Conservation (phyloP, 2,888 invertebrate species). For the Arctia plantaginis region DNA sequence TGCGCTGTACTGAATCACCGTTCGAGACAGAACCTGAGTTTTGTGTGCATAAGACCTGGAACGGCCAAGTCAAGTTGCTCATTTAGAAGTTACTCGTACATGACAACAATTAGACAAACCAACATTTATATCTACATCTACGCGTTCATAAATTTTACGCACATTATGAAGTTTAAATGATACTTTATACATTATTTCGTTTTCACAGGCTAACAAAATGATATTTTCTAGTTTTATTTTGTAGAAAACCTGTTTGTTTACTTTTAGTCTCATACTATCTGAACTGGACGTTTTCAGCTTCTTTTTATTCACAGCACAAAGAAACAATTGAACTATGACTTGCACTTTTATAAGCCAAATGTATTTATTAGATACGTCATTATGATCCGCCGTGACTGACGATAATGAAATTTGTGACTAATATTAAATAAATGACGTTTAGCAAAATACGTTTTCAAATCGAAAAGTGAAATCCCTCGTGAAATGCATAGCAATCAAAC, state of each 20-base stretch:
- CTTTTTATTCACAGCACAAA: no score
- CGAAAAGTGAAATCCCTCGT: no score
- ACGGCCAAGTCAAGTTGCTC: background rate
- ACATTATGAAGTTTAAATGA: background rate
- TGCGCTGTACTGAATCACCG: background rate
- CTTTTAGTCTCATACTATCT: no score
- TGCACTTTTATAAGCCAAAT: no score
- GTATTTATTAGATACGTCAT: background rate
- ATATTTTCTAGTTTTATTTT: background rate
- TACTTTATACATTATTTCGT: background rate
- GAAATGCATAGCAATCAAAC: no score
- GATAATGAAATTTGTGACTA: no score
- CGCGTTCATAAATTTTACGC: background rate
- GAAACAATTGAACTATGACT: no score
- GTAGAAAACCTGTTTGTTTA: background rate
- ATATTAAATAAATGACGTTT: no score
- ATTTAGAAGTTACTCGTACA: background rate
- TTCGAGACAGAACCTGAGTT: background rate
- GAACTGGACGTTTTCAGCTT: no score
- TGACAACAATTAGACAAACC: background rate
- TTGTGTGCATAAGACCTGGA: background rate
- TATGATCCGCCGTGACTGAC: no score
- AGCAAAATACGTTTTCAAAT: no score
- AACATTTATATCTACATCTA: background rate
- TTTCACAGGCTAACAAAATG: background rate